Percentiles rank a stretch among this genome's conserved stretches.
Evolutionary conservation across 1,140 invertebrate genomes (phyloP).

Genomic region (Drosophila lowei): DNA sequence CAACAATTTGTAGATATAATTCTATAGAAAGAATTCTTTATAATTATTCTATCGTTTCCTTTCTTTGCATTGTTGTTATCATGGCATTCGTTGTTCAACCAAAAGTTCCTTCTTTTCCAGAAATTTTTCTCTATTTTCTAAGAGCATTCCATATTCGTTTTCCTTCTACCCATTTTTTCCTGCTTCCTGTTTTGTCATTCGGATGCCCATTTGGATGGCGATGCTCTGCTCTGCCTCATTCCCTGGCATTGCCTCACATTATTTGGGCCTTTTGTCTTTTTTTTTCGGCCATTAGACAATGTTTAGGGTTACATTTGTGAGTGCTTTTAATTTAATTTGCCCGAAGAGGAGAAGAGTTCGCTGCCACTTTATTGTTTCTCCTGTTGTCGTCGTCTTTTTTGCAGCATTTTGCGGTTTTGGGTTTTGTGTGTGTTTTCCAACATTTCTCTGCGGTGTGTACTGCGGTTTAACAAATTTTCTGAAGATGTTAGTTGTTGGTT

Average conservation of each 20-base stretch:
- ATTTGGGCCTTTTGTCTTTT: constrained; percentile 31
- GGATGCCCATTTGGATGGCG: constrained; percentile 13
- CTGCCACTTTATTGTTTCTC: constrained; percentile 42
- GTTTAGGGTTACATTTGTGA: constrained; percentile 69
- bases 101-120: no score
- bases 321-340: constrained; percentile 74
- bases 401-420: constrained; percentile 56
- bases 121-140: no score
- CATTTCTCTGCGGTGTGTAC: constrained; percentile 61
- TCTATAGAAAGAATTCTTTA: no score
- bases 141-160: constrained; percentile 22
- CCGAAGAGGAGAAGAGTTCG: constrained; percentile 23
- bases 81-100: no score
- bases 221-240: constrained; percentile 5
- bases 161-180: not conserved
- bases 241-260: constrained; percentile 40
- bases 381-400: constrained; percentile 23
- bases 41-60: no score
- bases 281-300: constrained; percentile 61
- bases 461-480: constrained; percentile 78
- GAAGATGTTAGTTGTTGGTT: constrained; percentile 46
- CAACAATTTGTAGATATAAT: no score
- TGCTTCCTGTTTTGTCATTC: constrained; percentile 26
- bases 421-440: constrained; percentile 59
- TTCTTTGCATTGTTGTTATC: no score